Conservation (phyloP, 2,797 vertebrate genomes). For the Acanthurus tractus region DNA sequence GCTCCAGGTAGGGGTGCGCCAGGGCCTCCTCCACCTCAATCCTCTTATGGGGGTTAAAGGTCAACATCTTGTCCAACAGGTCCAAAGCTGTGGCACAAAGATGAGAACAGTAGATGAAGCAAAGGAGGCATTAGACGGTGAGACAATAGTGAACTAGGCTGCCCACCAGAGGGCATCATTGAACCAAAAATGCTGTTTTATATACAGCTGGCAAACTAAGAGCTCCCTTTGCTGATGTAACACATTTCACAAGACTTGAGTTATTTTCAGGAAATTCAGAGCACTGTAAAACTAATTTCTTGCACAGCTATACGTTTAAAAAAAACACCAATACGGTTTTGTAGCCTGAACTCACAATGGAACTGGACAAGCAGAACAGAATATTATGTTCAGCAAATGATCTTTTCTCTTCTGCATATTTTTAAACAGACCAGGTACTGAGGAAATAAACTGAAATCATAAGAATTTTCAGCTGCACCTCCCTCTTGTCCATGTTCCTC, state of each 20-base stretch:
- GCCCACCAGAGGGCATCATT: conserved; percentile 45
- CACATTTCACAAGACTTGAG: too few species aligned
- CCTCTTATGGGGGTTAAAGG: conserved; percentile 93
- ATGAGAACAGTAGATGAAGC: background rate
- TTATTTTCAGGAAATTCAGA: too few species aligned
- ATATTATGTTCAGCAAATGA: too few species aligned
- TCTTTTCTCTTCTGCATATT: too few species aligned
- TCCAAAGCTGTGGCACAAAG: conserved; percentile 85
- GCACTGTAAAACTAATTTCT: background rate
- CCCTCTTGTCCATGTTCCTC: background rate
- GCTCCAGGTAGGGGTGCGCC: conserved; percentile 92
- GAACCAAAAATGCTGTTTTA: background rate
- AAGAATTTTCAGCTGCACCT: background rate
- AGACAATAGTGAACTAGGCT: background rate
- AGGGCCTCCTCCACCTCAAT: conserved; percentile 93
- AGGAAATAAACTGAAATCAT: too few species aligned
- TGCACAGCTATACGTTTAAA: too few species aligned
- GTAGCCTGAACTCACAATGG: too few species aligned
- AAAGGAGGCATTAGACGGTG: too few species aligned
- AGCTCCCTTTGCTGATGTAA: background rate
- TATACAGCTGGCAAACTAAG: background rate
- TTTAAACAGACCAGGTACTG: too few species aligned
- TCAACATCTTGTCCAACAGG: conserved; percentile 91
- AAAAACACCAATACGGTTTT: too few species aligned
- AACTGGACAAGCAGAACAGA: too few species aligned